These are phyloP conservation scores for Elegia similella DNA, from an alignment of 2,888 invertebrate genomes.

Conservation along the genomic window DNA sequence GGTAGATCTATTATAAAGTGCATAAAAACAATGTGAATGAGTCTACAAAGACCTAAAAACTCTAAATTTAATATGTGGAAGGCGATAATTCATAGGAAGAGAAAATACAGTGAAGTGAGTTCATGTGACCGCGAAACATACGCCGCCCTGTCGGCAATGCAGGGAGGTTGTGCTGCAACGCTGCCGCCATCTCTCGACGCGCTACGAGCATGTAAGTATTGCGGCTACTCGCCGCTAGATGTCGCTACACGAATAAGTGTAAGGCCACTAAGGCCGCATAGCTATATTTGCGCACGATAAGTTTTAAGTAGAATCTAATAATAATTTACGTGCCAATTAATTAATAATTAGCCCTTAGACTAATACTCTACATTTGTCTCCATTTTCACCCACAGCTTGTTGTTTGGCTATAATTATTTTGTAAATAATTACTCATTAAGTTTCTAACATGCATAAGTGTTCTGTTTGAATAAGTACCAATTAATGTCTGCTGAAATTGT, in stretches of 20 bases:
- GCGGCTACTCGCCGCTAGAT: constrained; percentile 60
- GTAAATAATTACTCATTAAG: too few species aligned
- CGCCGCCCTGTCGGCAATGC: constrained; percentile 72
- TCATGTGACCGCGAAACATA: constrained; percentile 70
- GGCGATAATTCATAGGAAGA: constrained; percentile 68
- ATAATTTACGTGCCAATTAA: too few species aligned
- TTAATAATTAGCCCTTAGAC: too few species aligned
- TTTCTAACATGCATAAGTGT: too few species aligned
- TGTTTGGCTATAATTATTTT: too few species aligned
- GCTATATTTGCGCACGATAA: too few species aligned
- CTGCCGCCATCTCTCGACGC: constrained; percentile 78
- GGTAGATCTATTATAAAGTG: constrained; percentile 29
- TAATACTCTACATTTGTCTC: too few species aligned
- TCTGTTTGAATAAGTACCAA: too few species aligned
- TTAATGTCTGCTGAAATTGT: too few species aligned
- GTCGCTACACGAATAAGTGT: constrained; percentile 36
- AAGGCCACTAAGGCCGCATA: too few species aligned
- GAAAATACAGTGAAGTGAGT: constrained; percentile 69
- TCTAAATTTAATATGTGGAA: constrained; percentile 75
- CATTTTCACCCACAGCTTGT: too few species aligned
- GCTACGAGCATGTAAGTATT: constrained; percentile 75
- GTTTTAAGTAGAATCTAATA: too few species aligned
- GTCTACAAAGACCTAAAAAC: constrained; percentile 66
- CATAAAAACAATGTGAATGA: constrained; percentile 56
- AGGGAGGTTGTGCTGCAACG: constrained; percentile 72